Conservation (phyloP, 2,888 invertebrate species). For the Steinernema scapterisci region DNA sequence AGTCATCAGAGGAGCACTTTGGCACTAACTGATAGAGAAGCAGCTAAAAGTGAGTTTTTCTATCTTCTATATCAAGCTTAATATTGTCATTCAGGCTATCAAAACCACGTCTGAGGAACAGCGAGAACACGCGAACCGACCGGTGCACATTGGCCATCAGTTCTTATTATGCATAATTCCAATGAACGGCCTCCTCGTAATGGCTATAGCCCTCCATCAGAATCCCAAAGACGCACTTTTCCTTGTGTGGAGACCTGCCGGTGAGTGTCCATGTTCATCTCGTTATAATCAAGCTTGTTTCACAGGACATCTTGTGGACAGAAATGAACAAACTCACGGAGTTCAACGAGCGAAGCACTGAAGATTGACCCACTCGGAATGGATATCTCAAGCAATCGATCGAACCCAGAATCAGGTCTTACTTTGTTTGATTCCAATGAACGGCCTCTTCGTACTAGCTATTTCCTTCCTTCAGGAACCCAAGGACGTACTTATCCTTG, state of each 20-base stretch:
- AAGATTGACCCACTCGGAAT: constrained; percentile 86
- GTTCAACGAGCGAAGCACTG: constrained; percentile 53
- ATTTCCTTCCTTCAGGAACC: too few species aligned
- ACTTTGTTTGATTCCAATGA: too few species aligned
- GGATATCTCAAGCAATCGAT: constrained; percentile 61
- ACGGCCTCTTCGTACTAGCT: too few species aligned
- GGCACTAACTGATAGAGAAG: constrained; percentile 65
- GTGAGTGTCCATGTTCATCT: too few species aligned
- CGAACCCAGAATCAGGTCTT: too few species aligned
- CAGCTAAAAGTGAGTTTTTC: constrained; percentile 57
- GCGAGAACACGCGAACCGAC: constrained; percentile 72
- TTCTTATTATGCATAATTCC: constrained; percentile 92
- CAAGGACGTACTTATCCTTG: too few species aligned
- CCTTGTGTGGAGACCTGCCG: constrained; percentile 52
- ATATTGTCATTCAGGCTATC: constrained; percentile 52
- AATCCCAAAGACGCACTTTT: constrained; percentile 94
- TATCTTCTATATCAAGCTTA: neutral
- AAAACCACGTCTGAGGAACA: constrained; percentile 56
- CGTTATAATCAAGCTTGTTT: too few species aligned
- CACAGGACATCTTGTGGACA: constrained; percentile 60
- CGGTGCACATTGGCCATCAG: constrained; percentile 91
- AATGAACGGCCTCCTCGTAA: constrained; percentile 95
- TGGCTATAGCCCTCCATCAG: constrained; percentile 97
- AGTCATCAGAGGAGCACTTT: constrained; percentile 73
- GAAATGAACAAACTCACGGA: constrained; percentile 65